These are phyloP conservation scores for Thinocorus orbignyianus DNA, from an alignment of 2,113 vertebrate species.

Conservation along the genomic window DNA sequence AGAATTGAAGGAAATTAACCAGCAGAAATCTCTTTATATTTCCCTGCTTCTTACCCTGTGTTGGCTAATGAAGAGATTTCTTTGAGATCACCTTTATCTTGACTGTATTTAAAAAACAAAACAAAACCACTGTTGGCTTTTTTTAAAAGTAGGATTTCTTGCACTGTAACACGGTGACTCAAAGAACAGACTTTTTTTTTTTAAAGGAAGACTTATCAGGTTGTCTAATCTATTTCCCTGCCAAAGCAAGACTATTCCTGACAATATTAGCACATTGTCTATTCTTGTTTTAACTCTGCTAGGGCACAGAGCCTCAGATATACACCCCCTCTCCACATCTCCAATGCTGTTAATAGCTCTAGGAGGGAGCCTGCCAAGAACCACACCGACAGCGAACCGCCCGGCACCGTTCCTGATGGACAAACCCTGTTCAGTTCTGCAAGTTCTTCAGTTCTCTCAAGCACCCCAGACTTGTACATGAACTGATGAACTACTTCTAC, in stretches of 20 bases:
- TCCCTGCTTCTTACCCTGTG: neutral
- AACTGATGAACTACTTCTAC: neutral
- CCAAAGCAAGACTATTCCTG: conserved; percentile 57
- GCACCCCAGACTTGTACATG: neutral
- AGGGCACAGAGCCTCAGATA: neutral
- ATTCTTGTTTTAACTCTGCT: conserved; percentile 37
- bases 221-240: conserved; percentile 1
- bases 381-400: neutral
- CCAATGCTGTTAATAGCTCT: neutral
- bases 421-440: neutral
- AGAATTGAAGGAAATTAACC: neutral
- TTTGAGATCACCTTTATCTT: neutral
- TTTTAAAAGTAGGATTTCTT: neutral
- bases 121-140: neutral
- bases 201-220: neutral
- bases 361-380: neutral
- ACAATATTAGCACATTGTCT: conserved; percentile 31
- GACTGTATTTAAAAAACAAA: neutral
- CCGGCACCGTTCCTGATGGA: neutral
- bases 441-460: neutral
- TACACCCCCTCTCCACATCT: neutral
- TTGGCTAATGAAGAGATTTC: neutral
- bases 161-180: neutral
- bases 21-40: neutral
- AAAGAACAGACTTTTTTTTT: neutral